Percentiles rank a stretch among this genome's conserved stretches.
Evolutionary conservation across 2,888 invertebrate genomes (phyloP).

Genomic region (Dilophus febrilis): DNA sequence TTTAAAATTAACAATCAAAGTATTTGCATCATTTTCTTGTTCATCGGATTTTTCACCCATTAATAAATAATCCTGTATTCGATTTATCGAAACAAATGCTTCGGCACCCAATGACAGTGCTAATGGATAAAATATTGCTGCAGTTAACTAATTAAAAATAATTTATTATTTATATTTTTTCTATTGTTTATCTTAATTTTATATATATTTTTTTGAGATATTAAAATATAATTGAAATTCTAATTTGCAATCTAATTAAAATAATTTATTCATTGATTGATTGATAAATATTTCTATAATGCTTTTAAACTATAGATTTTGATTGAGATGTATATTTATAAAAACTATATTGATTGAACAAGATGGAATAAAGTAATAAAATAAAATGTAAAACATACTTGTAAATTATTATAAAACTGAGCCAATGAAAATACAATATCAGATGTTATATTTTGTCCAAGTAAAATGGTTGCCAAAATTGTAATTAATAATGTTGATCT

Average conservation of each 20-base stretch:
- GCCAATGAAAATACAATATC: conserved; percentile 60
- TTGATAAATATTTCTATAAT: too few relatives aligned
- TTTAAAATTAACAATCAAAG: neutral
- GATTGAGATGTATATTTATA: too few relatives aligned
- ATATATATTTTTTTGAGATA: too few relatives aligned
- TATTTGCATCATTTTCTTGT: conserved; percentile 13
- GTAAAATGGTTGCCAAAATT: conserved; percentile 55
- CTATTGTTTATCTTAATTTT: too few relatives aligned
- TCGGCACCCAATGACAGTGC: conserved; percentile 41
- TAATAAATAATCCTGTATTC: conserved; percentile 38
- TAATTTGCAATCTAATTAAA: too few relatives aligned
- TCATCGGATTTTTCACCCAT: conserved; percentile 34
- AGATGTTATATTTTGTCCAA: conserved; percentile 43
- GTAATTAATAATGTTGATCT: conserved; percentile 70
- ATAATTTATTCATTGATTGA: too few relatives aligned
- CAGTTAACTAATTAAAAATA: conserved; percentile 27
- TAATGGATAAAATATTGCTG: conserved; percentile 41
- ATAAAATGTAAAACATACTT: conserved; percentile 25
- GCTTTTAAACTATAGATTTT: too few relatives aligned
- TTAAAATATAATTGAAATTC: too few relatives aligned
- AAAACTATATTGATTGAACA: too few relatives aligned
- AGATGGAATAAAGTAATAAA: too few relatives aligned
- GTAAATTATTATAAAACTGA: conserved; percentile 59
- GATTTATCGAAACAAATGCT: conserved; percentile 34
- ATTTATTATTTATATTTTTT: neutral